These are phyloP conservation scores for Ditylenchus weischeri DNA, from an alignment of 2,888 invertebrate species.

Conservation along the genomic window DNA sequence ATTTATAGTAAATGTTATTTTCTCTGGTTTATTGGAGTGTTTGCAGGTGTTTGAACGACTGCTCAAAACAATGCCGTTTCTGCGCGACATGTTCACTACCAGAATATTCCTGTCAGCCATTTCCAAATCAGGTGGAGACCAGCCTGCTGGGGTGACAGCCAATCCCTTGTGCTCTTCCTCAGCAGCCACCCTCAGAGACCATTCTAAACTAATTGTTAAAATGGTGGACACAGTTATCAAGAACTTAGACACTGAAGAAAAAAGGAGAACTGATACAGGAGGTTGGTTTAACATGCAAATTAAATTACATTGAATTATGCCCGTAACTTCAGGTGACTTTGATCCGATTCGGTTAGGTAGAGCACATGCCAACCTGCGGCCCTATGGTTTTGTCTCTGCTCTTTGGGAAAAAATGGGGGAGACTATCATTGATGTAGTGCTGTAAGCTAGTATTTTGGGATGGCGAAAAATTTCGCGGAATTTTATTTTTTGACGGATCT, in stretches of 20 bases:
- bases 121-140: constrained; percentile 33
- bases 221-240: constrained; percentile 55
- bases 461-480: too few relatives aligned
- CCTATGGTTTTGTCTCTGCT: constrained; percentile 48
- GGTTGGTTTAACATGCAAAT: constrained; percentile 16
- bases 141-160: constrained; percentile 27
- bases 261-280: constrained; percentile 52
- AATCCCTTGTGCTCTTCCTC: not conserved
- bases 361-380: constrained; percentile 51
- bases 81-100: constrained; percentile 57
- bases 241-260: constrained; percentile 51
- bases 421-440: constrained; percentile 55
- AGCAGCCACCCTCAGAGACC: constrained; percentile 48
- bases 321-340: constrained; percentile 27
- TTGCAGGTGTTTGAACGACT: constrained; percentile 48
- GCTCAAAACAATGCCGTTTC: constrained; percentile 43
- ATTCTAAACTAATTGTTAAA: constrained; percentile 50
- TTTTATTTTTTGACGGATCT: too few relatives aligned
- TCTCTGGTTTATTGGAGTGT: not conserved
- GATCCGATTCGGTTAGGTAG: constrained; percentile 48
- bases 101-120: constrained; percentile 56
- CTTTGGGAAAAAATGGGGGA: constrained; percentile 58
- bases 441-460: constrained; percentile 28
- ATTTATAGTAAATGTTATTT: not conserved
- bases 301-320: too few relatives aligned